Conservation (phyloP, 2,113 vertebrate genomes). For the Aptenodytes patagonicus region DNA sequence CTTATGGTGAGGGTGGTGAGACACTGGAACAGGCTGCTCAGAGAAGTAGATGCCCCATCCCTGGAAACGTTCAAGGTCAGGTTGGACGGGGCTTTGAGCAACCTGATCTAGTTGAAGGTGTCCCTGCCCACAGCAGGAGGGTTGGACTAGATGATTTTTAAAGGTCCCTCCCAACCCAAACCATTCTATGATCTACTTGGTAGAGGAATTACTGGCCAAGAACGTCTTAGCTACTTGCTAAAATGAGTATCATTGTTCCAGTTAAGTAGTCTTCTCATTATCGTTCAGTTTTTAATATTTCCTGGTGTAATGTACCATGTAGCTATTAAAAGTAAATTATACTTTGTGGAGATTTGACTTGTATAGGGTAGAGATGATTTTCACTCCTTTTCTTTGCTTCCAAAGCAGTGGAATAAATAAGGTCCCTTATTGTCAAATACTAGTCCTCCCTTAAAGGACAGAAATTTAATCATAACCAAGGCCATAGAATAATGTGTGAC, state of each 20-base stretch:
- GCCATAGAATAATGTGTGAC: neutral
- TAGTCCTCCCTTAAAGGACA: neutral
- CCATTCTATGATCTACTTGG: neutral
- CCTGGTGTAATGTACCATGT: neutral
- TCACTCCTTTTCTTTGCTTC: neutral
- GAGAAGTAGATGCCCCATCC: neutral
- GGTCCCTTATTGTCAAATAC: neutral
- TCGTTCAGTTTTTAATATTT: neutral
- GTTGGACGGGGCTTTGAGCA: neutral
- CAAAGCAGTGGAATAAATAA: neutral
- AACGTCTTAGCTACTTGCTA: neutral
- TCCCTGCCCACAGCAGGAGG: neutral
- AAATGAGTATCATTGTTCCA: neutral
- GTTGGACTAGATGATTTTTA: neutral
- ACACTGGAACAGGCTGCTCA: neutral
- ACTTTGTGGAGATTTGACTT: neutral
- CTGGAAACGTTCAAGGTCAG: neutral
- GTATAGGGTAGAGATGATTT: neutral
- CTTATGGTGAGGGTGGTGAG: neutral
- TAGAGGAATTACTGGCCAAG: neutral
- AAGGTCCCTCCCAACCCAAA: neutral
- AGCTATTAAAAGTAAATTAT: neutral
- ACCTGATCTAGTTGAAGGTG: neutral
- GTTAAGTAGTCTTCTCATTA: neutral
- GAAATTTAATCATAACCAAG: neutral